phyloP scores from a whole-genome alignment of 2,888 invertebrate species.

The Macaria notata region DNA sequence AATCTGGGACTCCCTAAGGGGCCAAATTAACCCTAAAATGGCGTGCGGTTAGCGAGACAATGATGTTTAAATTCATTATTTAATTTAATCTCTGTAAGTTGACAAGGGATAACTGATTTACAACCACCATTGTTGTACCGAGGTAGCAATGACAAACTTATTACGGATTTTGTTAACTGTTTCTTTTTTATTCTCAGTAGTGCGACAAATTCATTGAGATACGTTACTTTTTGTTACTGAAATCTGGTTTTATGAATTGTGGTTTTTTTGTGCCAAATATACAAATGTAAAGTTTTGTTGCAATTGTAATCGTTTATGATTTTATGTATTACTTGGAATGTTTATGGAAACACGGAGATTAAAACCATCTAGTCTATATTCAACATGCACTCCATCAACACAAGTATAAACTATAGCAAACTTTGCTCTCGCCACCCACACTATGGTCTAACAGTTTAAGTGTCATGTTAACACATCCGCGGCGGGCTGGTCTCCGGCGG shows the following conservation, averaged over 20 bases:
- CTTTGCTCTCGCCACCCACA: slow-evolving; percentile 46
- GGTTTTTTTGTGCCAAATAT: slow-evolving; percentile 3
- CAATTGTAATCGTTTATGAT: too few species aligned
- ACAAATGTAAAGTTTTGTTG: too few species aligned
- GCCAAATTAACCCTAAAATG: slow-evolving; percentile 32
- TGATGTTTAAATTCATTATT: slow-evolving; percentile 30
- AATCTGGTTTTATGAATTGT: neutral
- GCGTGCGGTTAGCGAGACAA: slow-evolving; percentile 30
- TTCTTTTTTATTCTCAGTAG: slow-evolving; percentile 19
- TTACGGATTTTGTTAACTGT: slow-evolving; percentile 22
- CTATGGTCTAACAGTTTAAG: slow-evolving; percentile 68
- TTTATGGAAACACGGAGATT: too few species aligned
- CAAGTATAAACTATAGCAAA: too few species aligned
- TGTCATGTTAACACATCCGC: slow-evolving; percentile 64
- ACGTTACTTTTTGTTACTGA: slow-evolving; percentile 2
- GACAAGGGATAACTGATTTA: slow-evolving; percentile 42
- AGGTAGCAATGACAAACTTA: slow-evolving; percentile 51
- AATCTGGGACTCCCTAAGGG: slow-evolving; percentile 30
- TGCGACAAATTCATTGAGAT: slow-evolving; percentile 20
- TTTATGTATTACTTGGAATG: too few species aligned
- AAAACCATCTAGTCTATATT: too few species aligned
- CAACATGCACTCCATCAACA: too few species aligned
- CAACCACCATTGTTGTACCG: slow-evolving; percentile 35
- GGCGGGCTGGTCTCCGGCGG: slow-evolving; percentile 51
- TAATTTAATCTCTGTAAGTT: slow-evolving; percentile 27